Percentiles rank a stretch among this genome's conserved stretches.
These are phyloP conservation scores for Microplitis manilae DNA, from an alignment of 2,888 invertebrate species.

Conservation along the genomic window DNA sequence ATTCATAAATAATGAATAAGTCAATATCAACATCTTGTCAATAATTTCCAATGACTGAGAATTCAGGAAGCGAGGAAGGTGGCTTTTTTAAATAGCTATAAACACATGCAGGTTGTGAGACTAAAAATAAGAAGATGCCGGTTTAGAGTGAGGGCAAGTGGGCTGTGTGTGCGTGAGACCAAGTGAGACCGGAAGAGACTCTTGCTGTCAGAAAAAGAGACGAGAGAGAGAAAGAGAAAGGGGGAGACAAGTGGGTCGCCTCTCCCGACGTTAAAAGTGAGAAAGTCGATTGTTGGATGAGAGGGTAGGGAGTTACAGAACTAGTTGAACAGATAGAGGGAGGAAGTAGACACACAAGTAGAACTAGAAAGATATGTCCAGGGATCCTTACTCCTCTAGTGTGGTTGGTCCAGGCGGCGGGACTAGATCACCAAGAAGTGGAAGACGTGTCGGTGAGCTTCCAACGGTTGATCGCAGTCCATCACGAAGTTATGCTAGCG, in stretches of 20 bases:
- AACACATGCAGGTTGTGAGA: conserved; percentile 27
- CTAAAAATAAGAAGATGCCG: conserved; percentile 29
- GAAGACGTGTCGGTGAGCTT: conserved; percentile 80
- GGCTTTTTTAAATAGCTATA: not conserved
- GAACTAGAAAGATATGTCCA: conserved; percentile 72
- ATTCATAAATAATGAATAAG: not conserved
- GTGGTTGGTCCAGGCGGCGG: conserved; percentile 79
- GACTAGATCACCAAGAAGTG: conserved; percentile 74
- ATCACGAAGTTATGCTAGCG: conserved; percentile 84
- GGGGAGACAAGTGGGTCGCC: conserved; percentile 40
- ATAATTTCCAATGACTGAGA: conserved; percentile 16
- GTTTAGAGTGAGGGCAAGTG: conserved; percentile 28
- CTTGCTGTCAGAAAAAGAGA: not conserved
- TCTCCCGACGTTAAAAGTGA: conserved; percentile 36
- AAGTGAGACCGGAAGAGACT: conserved; percentile 21
- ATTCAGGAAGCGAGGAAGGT: not conserved
- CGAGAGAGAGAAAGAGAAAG: conserved; percentile 5
- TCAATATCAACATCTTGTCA: not conserved
- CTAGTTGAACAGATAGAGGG: not conserved
- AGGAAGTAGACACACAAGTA: conserved; percentile 27
- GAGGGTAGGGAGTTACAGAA: conserved; percentile 22
- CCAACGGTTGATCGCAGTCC: conserved; percentile 93
- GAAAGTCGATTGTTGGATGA: conserved; percentile 36
- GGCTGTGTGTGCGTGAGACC: conserved; percentile 12
- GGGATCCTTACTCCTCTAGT: conserved; percentile 76